Evolutionary conservation across 2,888 invertebrate species (phyloP), one percentile per base, ranked within the genome.

Genomic region (Drosophila gaucha): DNA sequence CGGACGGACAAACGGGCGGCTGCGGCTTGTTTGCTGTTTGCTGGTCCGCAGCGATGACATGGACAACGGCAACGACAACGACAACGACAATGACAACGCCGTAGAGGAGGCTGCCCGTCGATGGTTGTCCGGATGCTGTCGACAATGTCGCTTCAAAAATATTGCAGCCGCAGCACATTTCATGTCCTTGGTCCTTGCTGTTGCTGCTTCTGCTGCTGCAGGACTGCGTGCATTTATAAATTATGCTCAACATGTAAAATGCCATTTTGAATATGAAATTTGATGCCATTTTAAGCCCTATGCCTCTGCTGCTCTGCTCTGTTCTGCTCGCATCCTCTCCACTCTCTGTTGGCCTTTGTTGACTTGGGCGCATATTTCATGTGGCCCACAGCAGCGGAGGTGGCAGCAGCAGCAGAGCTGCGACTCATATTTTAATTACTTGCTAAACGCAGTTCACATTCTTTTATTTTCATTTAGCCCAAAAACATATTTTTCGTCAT

Each of bases 201-300:
- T 39, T 67, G 55, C 6, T 50, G 18, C 20, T 57, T 62, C 33
- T 54, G 41, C 14, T 49, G 22, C 22, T 67, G 58, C 50, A 46
- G 70, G 55, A 67, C 65, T 76, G 77, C 76, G 76, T 80, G 77
- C 89, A 89, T 90, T 89, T 91, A 91, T 91, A 91, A 91, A 91
- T 91, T 91, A 91, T 91, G 90, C 91, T 89, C 89, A 90, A 90
- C 90, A 91, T 90, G 91, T 90, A 90, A 90, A 91, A 83, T 91
- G 90, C 90, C 90, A 91, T 91, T 91, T 91, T 91, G 91, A 90
- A 91, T 91, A 91, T 91, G 90, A 91, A 91, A 91, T 91, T 90
- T 91, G 91, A 91, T 91, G 91, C 87, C 78, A 84, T 90, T 89
- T 89, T 89, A 89, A 89, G 89, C 89, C 82, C 62, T 57, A 64